Conservation (phyloP, 2,113 vertebrate genomes). For the Carassius auratus region DNA sequence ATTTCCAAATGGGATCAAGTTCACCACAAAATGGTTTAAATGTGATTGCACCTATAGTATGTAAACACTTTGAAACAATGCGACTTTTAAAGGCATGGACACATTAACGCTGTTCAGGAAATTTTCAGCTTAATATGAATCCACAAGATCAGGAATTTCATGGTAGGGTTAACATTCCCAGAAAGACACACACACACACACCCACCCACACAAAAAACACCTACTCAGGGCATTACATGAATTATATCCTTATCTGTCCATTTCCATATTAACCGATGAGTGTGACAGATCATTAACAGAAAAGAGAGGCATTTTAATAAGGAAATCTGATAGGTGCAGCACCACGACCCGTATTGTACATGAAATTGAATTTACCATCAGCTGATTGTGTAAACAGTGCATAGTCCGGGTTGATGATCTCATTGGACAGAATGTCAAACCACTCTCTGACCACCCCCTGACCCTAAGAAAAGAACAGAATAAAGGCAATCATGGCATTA, state of each 20-base stretch:
- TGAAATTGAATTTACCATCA: slow-evolving; percentile 81
- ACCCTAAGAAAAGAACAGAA: slow-evolving; percentile 76
- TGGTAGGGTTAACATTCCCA: too few relatives aligned
- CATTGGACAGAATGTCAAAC: slow-evolving; percentile 98
- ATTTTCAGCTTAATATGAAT: too few relatives aligned
- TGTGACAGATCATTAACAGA: neutral
- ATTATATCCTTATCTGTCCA: neutral
- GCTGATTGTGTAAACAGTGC: slow-evolving; percentile 97
- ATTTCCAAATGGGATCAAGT: neutral
- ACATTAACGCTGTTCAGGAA: too few relatives aligned
- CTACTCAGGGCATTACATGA: neutral
- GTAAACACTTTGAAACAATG: neutral
- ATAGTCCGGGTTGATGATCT: slow-evolving; percentile 98
- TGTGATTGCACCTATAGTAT: too few relatives aligned
- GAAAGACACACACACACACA: too few relatives aligned
- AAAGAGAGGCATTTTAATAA: neutral
- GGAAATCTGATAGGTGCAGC: neutral
- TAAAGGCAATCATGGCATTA: neutral
- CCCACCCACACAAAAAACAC: too few relatives aligned
- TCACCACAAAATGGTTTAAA: neutral
- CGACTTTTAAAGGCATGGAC: neutral
- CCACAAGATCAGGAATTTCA: too few relatives aligned
- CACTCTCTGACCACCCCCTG: slow-evolving; percentile 98
- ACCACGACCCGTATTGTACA: neutral
- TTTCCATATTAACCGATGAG: neutral